Evolutionary conservation across 2,797 vertebrate species (phyloP), one percentile per base, ranked within the genome.

Genomic region (Spinibarbus caldwelli): DNA sequence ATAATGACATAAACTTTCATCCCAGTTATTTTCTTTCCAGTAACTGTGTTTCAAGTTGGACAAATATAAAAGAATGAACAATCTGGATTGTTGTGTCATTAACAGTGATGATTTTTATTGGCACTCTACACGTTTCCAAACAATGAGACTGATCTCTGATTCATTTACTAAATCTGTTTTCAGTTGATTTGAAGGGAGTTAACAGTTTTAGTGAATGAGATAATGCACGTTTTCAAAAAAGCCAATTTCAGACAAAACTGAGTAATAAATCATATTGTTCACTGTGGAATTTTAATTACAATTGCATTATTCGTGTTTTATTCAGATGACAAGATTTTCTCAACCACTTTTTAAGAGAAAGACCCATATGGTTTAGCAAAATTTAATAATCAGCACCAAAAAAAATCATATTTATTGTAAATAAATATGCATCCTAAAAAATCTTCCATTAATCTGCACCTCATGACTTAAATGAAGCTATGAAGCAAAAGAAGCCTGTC

Each of bases 161-260:
- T 64, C 43, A n/a, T 45, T 31, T 62, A 0, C n/a, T 14, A 80
- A 66, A 29, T 67, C 59, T 80, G 78, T 67, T 80, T 80, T 64
- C 26, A 66, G 23, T 80, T 45, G 19, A 45, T 67, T 45, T 47
- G 19, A 49, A 34, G 29, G 11, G 62, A 67, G 41, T 26, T 41
- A 59, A 41, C 23, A 6, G 23, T 36, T 57, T 57, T 41, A 41
- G 34, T 26, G 52, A 77, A 41, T 80, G 41, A 80, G 59, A 80
- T 66, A 64, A 79, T 78, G 36, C 52, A 59, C 14, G 23, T 41
- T 6, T 78, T 19, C 36, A 3, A 9, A 26, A 43, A 62, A 43
- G 36, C 15, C 2, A 2, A 78, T 19, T 41, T 45, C 57, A 29
- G 8, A 17, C 38, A 3, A 78, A 78, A 64, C 38, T 9, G n/a